Base-by-base conservation (phyloP, 2,888 invertebrate genomes). In the Eristalinus sepulchralis region DNA sequence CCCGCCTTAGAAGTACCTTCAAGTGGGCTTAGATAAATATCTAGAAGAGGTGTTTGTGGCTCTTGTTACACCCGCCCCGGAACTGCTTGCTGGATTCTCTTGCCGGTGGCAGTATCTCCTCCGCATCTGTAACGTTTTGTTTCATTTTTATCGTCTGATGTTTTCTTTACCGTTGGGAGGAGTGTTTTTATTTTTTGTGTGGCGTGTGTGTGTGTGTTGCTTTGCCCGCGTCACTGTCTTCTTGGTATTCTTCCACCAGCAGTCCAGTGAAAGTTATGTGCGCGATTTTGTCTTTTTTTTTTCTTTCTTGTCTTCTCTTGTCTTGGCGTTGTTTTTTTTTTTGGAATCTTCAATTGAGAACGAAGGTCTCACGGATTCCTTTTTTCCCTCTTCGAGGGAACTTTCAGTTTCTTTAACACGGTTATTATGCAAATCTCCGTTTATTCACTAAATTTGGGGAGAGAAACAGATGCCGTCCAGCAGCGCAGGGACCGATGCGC, bases 191-290 rank as follows among this genome's bases (percentile, higher is more conserved):
- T 66, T 60, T 2, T 72, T 34, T 24, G 24, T 59, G 20, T 55
- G 47, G 13, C 60, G 34, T 68, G 47, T 27, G 34, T 34, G 39
- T n/a, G 39, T 39, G 34, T 34, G 17, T 73, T 63, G 78, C 68
- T 53, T 63, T 53, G 60, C 55, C 66, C 27, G 77, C 63, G 13
- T 22, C 10, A 20, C 20, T 22, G 22, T 24, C 55, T 20, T 57
- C 57, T 22, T 24, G 24, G 20, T 55, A 39, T 39, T 39, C 39
- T 13, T 39, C 47, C 5, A 5, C 47, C 6, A 17, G 17, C 17
- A 17, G 47, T 64, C 78, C 79, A 86, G 86, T 86, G 86, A 86
- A 86, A 86, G 86, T 86, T 75, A 75, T 82, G 77, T 53, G 68
- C 73, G 70, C 62, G 55, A 73, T 62, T 68, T 55, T 27, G 62